These are phyloP conservation scores for Psix sp. DNA, from an alignment of 1,140 invertebrate genomes.

Conservation along the genomic window DNA sequence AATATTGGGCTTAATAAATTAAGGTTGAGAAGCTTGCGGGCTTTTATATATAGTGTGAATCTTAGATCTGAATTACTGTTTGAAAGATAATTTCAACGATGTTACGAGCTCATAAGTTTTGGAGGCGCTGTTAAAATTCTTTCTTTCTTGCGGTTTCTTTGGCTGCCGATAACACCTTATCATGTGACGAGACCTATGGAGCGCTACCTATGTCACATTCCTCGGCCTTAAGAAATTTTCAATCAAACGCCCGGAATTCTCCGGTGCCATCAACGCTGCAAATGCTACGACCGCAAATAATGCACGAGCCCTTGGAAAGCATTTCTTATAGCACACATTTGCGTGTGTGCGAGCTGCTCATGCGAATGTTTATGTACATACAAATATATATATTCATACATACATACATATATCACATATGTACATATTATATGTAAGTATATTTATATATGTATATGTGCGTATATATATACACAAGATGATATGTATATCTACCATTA, in stretches of 20 bases:
- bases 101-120: no score
- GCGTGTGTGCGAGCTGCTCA: conserved; percentile 23
- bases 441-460: no score
- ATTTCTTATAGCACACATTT: conserved; percentile 55
- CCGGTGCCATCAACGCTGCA: conserved; percentile 67
- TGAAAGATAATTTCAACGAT: no score
- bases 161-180: conserved; percentile 33
- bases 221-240: conserved; percentile 75
- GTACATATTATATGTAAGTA: no score
- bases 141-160: conserved; percentile 20
- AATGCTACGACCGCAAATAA: conserved; percentile 72
- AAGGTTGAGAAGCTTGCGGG: no score
- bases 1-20: conserved; percentile 36
- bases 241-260: conserved; percentile 75
- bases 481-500: no score
- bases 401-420: no score
- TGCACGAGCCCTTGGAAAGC: conserved; percentile 62
- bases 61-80: no score
- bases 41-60: no score
- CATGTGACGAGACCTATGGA: conserved; percentile 17
- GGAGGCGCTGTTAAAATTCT: no score
- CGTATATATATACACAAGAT: no score
- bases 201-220: conserved; percentile 60
- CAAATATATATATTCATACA: conserved; percentile 20
- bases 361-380: no score